Evolutionary conservation across 2,888 invertebrate species (phyloP).

Genomic region (Rotaria socialis): DNA sequence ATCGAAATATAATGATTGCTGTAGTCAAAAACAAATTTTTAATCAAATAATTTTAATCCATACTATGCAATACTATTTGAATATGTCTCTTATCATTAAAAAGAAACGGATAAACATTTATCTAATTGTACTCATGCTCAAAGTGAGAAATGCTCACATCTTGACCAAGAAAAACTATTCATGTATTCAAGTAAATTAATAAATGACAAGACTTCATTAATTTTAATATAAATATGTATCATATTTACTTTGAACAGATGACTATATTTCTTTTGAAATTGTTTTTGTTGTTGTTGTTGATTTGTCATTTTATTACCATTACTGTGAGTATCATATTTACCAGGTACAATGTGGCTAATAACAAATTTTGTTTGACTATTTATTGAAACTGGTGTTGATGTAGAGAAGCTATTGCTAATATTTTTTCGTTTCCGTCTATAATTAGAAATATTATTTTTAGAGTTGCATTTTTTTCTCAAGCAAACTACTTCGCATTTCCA

Average conservation of each 20-base stretch:
- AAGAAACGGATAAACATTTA: too few relatives aligned
- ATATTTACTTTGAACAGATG: slow-evolving; percentile 14
- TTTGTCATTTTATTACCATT: not conserved
- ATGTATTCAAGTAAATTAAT: too few relatives aligned
- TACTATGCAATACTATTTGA: too few relatives aligned
- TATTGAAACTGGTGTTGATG: not conserved
- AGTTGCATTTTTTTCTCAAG: not conserved
- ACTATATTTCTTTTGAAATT: slow-evolving; percentile 12
- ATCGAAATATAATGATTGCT: too few relatives aligned
- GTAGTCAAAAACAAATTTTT: too few relatives aligned
- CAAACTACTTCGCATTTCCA: not conserved
- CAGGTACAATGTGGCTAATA: not conserved
- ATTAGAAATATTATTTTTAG: not conserved
- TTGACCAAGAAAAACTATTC: too few relatives aligned
- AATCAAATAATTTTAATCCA: too few relatives aligned
- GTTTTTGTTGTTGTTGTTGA: not conserved
- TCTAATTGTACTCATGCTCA: too few relatives aligned
- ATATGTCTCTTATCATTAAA: too few relatives aligned
- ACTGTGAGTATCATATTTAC: not conserved
- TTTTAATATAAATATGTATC: too few relatives aligned
- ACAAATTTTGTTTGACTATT: slow-evolving; percentile 28
- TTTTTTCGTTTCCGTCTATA: slow-evolving; percentile 14
- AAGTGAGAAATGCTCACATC: too few relatives aligned
- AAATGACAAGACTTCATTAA: too few relatives aligned
- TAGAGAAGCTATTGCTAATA: not conserved